Percentiles rank a stretch among this genome's conserved stretches.
Evolutionary conservation across 2,888 invertebrate species (phyloP).

Genomic region (Caenorhabditis becei): DNA sequence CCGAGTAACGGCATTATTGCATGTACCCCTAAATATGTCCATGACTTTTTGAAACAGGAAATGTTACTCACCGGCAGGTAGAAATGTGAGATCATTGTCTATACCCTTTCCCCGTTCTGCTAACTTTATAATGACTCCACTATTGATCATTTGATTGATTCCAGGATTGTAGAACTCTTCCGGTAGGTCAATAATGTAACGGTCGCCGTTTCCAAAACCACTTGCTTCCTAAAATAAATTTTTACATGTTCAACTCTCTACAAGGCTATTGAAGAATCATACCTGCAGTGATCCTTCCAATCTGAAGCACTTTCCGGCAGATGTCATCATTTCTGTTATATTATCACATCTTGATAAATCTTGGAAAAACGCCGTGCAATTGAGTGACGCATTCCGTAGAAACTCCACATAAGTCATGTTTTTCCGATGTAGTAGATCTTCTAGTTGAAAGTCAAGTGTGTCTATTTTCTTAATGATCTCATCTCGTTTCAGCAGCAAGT

Average conservation of each 20-base stretch:
- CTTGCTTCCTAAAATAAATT: slow-evolving; percentile 63
- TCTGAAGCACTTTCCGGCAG: slow-evolving; percentile 78
- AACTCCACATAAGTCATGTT: slow-evolving; percentile 73
- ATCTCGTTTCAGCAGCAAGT: slow-evolving; percentile 31
- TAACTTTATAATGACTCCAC: slow-evolving; percentile 78
- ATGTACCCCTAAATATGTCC: slow-evolving; percentile 72
- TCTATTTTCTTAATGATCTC: slow-evolving; percentile 65
- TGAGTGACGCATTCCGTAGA: slow-evolving; percentile 65
- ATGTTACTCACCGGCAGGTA: slow-evolving; percentile 67
- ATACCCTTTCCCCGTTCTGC: slow-evolving; percentile 73
- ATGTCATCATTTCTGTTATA: slow-evolving; percentile 73
- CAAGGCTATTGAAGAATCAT: neutral
- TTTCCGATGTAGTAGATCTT: slow-evolving; percentile 61
- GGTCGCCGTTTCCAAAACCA: slow-evolving; percentile 75
- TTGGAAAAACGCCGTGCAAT: slow-evolving; percentile 72
- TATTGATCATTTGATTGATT: slow-evolving; percentile 76
- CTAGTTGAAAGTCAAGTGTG: slow-evolving; percentile 64
- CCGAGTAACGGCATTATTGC: slow-evolving; percentile 79
- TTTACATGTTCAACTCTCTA: neutral
- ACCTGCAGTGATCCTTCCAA: slow-evolving; percentile 72
- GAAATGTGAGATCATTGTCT: slow-evolving; percentile 73
- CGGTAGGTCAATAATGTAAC: slow-evolving; percentile 73
- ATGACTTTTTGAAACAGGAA: neutral
- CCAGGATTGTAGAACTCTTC: slow-evolving; percentile 73
- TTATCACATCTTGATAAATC: slow-evolving; percentile 67